Evolutionary conservation across 2,797 vertebrate genomes (phyloP).

Genomic region (Podarcis siculus): DNA sequence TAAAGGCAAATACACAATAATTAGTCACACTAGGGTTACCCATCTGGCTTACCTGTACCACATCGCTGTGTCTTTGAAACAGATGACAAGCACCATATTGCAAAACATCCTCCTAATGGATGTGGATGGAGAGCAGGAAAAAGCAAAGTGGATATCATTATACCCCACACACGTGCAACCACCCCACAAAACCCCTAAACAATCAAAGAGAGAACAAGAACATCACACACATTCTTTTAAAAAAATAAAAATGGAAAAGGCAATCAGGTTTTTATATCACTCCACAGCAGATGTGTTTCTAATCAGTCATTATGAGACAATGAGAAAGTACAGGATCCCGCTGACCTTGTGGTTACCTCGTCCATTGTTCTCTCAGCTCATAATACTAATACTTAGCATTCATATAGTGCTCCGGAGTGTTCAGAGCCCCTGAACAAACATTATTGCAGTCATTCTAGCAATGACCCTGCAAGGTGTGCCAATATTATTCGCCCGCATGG

Average conservation of each 20-base stretch:
- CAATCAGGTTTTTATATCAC: slow-evolving; percentile 49
- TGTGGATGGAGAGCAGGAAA: slow-evolving; percentile 68
- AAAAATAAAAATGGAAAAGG: slow-evolving; percentile 30
- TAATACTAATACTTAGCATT: neutral
- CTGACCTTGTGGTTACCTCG: slow-evolving; percentile 42
- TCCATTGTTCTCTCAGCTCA: slow-evolving; percentile 11
- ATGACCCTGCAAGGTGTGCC: neutral
- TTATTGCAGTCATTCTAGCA: neutral
- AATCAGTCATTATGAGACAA: slow-evolving; percentile 26
- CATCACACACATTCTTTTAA: neutral
- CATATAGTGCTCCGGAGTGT: neutral
- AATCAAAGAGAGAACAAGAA: slow-evolving; percentile 29
- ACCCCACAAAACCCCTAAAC: neutral
- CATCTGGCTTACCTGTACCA: slow-evolving; percentile 89
- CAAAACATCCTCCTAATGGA: slow-evolving; percentile 79
- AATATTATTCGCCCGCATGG: neutral
- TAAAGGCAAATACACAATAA: slow-evolving; percentile 92
- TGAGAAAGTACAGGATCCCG: slow-evolving; percentile 18
- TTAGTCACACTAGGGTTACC: slow-evolving; percentile 92
- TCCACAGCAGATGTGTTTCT: slow-evolving; percentile 52
- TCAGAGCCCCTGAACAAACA: neutral
- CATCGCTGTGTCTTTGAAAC: slow-evolving; percentile 82
- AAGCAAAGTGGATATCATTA: slow-evolving; percentile 71
- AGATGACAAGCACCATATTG: slow-evolving; percentile 85
- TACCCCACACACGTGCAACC: neutral